Base-by-base conservation (phyloP, 92 coral and sea anemone species). In the Blastomussa wellsi region DNA sequence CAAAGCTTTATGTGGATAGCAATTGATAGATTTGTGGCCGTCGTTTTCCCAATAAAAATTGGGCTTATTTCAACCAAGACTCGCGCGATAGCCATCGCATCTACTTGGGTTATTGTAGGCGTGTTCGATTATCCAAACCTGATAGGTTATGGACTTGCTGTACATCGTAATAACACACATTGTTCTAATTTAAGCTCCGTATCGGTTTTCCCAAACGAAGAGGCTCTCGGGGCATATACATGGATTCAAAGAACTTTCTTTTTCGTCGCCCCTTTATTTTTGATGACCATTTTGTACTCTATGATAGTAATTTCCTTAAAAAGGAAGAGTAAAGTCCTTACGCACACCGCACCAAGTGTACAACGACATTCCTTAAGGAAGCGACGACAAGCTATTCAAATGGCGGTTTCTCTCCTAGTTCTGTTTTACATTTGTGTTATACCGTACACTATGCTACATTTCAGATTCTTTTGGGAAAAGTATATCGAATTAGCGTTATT, bases 11-110 rank as follows among this genome's bases (percentile, higher is more conserved):
- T 53, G 68, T 77, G 69, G 69, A 77, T 55, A 53, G 81, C 81
- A n/a, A 33, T 77, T 55, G 81, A 77, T 12, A 77, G 81, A 77
- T 77, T 77, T 77, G 68, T 77, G 1, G 81, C 81, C 42, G 35
- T 77, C 31, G 29, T 77, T 5, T 77, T 77, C 2, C 81, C 81
- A n/a, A 24, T 77, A 42, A 77, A 57, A 60, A 26, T 77, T 55
- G 81, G 81, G n/a, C 81, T 77, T 24, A 24, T 77, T 77, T 77
- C 81, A 35, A 24, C 44, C 0, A 77, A 36, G 65, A 77, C 22
- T 22, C 81, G 81, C 1, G n/a, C 51, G 14, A 55, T 33, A 77
- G 81, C 81, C 3, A 77, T 77, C 68, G 64, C 20, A 20, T 77
- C 81, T 8, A 53, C 81, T 9, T 77, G 81, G 81, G 33, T 77